A percentile compares a stretch with the other conserved stretches of the same genome.
Conservation (phyloP, 2,888 invertebrate genomes). For the Sceliomorpha sp. region DNA sequence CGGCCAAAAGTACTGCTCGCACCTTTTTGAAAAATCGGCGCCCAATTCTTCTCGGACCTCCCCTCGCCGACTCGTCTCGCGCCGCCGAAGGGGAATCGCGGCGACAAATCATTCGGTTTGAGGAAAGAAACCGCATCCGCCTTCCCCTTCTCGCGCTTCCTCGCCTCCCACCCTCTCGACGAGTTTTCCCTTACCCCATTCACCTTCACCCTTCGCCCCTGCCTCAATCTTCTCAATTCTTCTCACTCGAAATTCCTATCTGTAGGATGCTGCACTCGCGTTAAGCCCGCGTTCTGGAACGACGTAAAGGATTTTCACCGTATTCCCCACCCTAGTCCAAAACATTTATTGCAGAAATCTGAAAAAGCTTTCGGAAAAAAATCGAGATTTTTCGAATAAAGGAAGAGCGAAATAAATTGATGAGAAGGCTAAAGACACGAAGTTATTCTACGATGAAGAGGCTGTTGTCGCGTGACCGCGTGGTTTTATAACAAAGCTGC, state of each 20-base stretch:
- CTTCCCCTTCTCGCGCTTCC: background rate
- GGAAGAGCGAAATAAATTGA: too few species aligned
- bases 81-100: conserved; percentile 12
- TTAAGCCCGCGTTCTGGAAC: conserved; percentile 29
- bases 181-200: conserved; percentile 29
- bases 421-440: too few species aligned
- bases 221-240: conserved; percentile 33
- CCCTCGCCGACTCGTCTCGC: background rate
- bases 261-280: conserved; percentile 48
- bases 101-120: conserved; percentile 22
- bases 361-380: too few species aligned
- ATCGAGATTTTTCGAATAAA: background rate
- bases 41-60: too few species aligned
- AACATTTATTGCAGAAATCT: background rate
- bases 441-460: too few species aligned
- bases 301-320: conserved; percentile 19
- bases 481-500: too few species aligned
- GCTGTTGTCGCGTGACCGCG: too few species aligned
- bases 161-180: background rate
- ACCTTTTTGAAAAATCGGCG: too few species aligned
- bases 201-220: conserved; percentile 27
- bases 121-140: conserved; percentile 20
- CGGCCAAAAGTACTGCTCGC: too few species aligned
- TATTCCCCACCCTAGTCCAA: background rate
- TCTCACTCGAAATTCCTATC: conserved; percentile 30